Conservation (phyloP, 2,113 vertebrate species). For the Phocoena sinus region DNA sequence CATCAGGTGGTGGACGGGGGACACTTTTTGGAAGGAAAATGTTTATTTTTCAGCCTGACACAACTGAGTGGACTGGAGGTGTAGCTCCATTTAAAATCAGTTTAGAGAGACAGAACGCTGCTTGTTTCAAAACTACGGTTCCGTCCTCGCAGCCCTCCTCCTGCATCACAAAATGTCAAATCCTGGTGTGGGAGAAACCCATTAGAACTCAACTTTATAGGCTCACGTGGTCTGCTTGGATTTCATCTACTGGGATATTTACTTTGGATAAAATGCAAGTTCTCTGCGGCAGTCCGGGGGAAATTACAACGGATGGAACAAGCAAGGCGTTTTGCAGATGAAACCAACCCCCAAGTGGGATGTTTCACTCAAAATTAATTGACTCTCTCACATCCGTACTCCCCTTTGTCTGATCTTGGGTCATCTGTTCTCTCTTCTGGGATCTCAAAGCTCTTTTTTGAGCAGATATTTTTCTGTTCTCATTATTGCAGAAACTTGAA, state of each 20-base stretch:
- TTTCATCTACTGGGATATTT: slow-evolving; percentile 42
- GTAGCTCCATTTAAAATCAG: neutral
- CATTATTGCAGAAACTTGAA: neutral
- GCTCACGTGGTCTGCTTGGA: slow-evolving; percentile 11
- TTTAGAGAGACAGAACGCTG: slow-evolving; percentile 18
- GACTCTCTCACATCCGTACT: neutral
- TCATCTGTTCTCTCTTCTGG: neutral
- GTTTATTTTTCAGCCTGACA: neutral
- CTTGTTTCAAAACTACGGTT: slow-evolving; percentile 21
- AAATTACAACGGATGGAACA: neutral
- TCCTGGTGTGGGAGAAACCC: slow-evolving; percentile 23
- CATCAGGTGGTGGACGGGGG: neutral
- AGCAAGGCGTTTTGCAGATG: neutral
- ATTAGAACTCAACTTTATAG: neutral
- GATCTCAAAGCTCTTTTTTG: neutral
- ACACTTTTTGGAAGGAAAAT: neutral
- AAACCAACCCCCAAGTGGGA: neutral
- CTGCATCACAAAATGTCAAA: neutral
- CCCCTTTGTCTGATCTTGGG: neutral
- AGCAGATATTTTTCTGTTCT: neutral
- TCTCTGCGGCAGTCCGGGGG: neutral
- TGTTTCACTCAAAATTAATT: neutral
- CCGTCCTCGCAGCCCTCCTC: neutral
- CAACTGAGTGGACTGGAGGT: neutral
- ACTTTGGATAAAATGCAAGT: slow-evolving; percentile 49